phyloP scores from a whole-genome alignment of 2,797 vertebrate genomes.

The Nannoperca australis region DNA sequence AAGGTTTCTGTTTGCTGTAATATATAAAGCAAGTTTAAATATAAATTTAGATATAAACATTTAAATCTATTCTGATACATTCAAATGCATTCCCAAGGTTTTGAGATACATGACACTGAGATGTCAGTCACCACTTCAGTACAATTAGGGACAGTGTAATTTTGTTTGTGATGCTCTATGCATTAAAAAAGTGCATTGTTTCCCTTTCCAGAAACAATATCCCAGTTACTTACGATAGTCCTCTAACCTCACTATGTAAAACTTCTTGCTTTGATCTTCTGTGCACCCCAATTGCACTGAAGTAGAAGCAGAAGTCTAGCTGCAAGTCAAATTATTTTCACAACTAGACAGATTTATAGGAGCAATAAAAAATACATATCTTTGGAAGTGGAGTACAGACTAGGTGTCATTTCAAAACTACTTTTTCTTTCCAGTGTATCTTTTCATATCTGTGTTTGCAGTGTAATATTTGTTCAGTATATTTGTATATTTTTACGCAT shows the following conservation, averaged over 20 bases:
- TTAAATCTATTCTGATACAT: background rate
- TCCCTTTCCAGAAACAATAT: background rate
- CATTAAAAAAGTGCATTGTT: background rate
- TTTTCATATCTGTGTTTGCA: background rate
- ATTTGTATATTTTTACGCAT: background rate
- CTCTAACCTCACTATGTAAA: background rate
- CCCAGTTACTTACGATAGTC: background rate
- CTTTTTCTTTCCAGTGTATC: background rate
- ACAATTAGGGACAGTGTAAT: background rate
- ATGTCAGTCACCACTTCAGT: background rate
- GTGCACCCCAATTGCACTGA: background rate
- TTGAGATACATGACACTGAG: background rate
- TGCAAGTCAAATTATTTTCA: conserved; percentile 1
- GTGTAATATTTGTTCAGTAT: background rate
- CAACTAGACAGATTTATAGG: background rate
- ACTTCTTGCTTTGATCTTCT: background rate
- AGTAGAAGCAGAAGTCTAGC: background rate
- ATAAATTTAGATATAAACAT: background rate
- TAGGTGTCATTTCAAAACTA: background rate
- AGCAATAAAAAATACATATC: too few species aligned
- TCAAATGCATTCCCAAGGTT: background rate
- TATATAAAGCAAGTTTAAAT: background rate
- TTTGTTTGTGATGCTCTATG: background rate
- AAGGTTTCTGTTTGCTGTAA: background rate
- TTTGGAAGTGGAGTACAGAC: too few species aligned